Evolutionary conservation across 2,797 vertebrate genomes (phyloP).

Genomic region (Loriculus beryllinus): DNA sequence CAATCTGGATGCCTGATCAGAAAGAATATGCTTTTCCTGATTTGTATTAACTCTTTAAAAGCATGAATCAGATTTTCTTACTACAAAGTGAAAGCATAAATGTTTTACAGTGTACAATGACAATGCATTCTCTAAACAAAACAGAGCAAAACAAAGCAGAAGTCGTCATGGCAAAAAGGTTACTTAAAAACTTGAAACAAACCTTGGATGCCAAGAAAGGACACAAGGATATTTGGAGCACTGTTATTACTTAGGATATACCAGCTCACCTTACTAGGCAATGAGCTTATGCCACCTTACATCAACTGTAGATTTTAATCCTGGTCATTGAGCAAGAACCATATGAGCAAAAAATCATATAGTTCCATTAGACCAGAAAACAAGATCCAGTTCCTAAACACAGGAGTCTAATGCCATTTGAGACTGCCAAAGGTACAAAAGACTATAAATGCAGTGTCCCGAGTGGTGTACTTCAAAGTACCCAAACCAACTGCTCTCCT

Average conservation of each 20-base stretch:
- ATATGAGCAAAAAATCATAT: neutral
- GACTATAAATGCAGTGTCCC: neutral
- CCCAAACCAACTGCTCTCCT: neutral
- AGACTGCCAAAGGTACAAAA: neutral
- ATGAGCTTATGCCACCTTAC: neutral
- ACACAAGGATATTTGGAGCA: neutral
- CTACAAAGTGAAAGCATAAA: neutral
- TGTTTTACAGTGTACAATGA: neutral
- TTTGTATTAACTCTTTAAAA: neutral
- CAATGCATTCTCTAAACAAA: neutral
- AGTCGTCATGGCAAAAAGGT: neutral
- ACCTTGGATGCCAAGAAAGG: neutral
- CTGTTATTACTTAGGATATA: neutral
- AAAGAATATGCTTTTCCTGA: neutral
- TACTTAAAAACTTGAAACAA: neutral
- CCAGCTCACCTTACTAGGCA: neutral
- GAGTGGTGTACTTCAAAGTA: neutral
- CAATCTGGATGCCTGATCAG: neutral
- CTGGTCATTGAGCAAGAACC: neutral
- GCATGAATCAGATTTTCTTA: neutral
- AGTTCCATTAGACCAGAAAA: neutral
- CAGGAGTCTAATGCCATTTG: neutral
- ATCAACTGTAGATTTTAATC: neutral
- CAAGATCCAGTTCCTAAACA: neutral
- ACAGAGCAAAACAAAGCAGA: neutral